Evolutionary conservation across 2,113 vertebrate species (phyloP), one percentile per base, ranked within the genome.

Genomic region (Poeciliopsis retropinna): DNA sequence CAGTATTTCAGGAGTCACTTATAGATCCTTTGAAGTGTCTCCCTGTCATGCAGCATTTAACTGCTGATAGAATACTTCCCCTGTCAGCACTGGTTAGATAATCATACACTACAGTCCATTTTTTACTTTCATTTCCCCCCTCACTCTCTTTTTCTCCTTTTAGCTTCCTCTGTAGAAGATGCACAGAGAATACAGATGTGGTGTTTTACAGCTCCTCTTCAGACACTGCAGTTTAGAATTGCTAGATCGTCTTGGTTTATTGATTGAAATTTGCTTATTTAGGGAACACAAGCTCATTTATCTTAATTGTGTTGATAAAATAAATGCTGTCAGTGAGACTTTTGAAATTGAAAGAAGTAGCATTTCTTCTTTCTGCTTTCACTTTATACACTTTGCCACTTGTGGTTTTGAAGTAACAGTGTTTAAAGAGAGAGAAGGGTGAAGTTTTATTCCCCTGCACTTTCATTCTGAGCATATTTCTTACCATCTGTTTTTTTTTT

Each of bases 1-100:
- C 79, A 67, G 79, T 88, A 85, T 93, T 91, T 90, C 83, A 87
- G 86, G 88, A 90, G 81, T 90, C 86, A 79, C 82, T 92, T 87
- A 89, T 83, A 67, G 85, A 88, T 80, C 90, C 88, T 95, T 94
- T 94, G 92, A 95, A 93, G 91, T 93, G 80, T 88, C 85, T 83
- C 81, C 73, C 88, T 92, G 93, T 94, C 92, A 92, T 88, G 87
- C 85, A 90, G 90, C 86, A 90, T 93, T 95, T 92, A 89, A 88
- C 77, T 88, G 82, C 88, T 87, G 87, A 92, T 87, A 92, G 79
- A 91, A 89, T 88, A 90, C 85, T 88, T 79, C 84, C 79, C 88
- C 85, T 89, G 86, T 91, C 91, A 92, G 90, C 89, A 83, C 84
- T 89, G 84, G 85, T 90, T 88, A 86, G 87, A 93, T 93, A 90